phyloP scores from a whole-genome alignment of 1,140 invertebrate genomes.

The Pseudomyrmex concolor region DNA sequence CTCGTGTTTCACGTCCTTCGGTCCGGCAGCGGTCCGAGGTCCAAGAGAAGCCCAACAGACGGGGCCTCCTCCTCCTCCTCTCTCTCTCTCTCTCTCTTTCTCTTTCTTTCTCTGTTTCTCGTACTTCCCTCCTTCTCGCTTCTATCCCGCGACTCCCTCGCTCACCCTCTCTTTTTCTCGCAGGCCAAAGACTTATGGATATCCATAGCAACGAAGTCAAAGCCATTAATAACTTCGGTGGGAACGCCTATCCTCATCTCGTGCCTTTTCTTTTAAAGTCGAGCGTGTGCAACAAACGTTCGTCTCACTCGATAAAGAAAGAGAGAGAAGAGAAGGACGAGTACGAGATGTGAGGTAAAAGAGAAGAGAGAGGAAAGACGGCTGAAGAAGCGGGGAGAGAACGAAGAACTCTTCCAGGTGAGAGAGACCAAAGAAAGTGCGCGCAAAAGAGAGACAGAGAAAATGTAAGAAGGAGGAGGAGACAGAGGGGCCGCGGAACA shows the following conservation, averaged over 20 bases:
- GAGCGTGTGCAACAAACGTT: slow-evolving; percentile 79
- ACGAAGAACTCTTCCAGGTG: not conserved
- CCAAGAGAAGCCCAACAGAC: slow-evolving; percentile 64
- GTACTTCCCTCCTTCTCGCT: slow-evolving; percentile 55
- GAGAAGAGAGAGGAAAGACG: slow-evolving; percentile 23
- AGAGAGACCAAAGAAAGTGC: not conserved
- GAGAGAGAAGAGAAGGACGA: slow-evolving; percentile 56
- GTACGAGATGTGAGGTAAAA: slow-evolving; percentile 43
- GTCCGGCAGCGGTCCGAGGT: slow-evolving; percentile 68
- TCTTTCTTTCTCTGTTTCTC: slow-evolving; percentile 51
- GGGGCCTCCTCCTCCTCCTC: slow-evolving; percentile 55
- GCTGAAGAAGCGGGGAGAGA: slow-evolving; percentile 34
- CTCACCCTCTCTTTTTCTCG: slow-evolving; percentile 53
- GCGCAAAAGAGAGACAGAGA: not conserved
- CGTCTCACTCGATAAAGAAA: slow-evolving; percentile 62
- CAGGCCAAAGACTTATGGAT: slow-evolving; percentile 85
- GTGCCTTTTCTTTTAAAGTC: slow-evolving; percentile 85
- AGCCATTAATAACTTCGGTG: slow-evolving; percentile 85
- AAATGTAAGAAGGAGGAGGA: not conserved
- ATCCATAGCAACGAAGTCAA: slow-evolving; percentile 86
- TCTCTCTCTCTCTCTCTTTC: slow-evolving; percentile 6
- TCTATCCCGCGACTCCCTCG: slow-evolving; percentile 24
- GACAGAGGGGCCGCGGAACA: slow-evolving; percentile 75
- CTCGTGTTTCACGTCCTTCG: slow-evolving; percentile 73
- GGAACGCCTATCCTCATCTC: slow-evolving; percentile 84